Base-by-base conservation (phyloP, 2,113 vertebrate genomes). In the Notothenia coriiceps region DNA sequence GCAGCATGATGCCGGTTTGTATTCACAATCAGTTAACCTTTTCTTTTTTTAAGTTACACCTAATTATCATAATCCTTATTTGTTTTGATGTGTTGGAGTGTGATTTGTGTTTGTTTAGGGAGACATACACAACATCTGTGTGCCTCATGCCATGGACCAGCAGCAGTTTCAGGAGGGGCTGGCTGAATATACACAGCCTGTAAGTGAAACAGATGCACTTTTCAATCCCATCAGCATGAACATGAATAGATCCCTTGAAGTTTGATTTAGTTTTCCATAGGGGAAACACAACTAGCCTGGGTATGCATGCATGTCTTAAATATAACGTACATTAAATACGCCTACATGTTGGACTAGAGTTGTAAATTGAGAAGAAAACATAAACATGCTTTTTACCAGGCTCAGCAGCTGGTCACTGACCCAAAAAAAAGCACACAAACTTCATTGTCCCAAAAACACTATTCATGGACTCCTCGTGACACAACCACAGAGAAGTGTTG, bases 1-100 rank as follows among this genome's bases (percentile, higher is more conserved):
- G 73, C 73, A 77, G 65, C 51, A 76, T 86, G 63, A 67, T 85
- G 73, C 79, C 69, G 44, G 92, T 92, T 60, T 87, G 90, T 88
- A 49, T 17, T 18, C 17, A 18, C 0, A 25, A 25, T 40, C 15
- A 17, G 9, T n/a, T 6, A 13, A 20, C 3, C 4, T 1, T 59
- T 29, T 29, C 3, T 52, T 47, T 50, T 12, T 10, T 63, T 15
- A 9, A 43, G 11, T 52, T 10, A 10, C 50, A 11, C 1, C 13
- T 1, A 47, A 35, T 15, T 0, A 4, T 20, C 35, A 40, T 2
- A 46, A 15, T 33, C 15, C 5, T 35, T 10, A 13, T 60, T 73
- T 33, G 17, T 67, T 52, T 51, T 18, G 1, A 11, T 50, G 25
- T 43, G 4, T 49, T 2, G 10, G 17, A 18, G 18, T 70, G 9